Base-by-base conservation (phyloP, 1,140 invertebrate genomes). In the Tetramorium parvispinum region DNA sequence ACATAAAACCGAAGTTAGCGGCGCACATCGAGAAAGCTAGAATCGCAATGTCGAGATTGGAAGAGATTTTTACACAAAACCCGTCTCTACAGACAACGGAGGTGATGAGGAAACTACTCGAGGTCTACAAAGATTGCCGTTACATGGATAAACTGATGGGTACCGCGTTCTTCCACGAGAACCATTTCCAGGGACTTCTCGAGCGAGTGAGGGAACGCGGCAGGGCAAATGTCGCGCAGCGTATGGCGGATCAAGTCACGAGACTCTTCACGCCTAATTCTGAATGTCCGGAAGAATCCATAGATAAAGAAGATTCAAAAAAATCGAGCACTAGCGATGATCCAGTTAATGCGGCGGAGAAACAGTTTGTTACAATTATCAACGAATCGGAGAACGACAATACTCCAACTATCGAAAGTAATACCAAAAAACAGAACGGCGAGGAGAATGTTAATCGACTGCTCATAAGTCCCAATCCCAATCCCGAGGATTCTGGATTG, bases 101-200 rank as follows among this genome's bases (percentile, higher is more conserved):
- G 93, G 96, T 97, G 53, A 97, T 98, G 96, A 96, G 97, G 78
- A 97, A 97, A 94, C 94, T 98, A 21, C 93, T 98, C 24, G 96
- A 97, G 86, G 96, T 98, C 32, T 98, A 98, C 91, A 98, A 98
- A 94, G 98, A 98, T 93, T 98, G 98, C 90, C 97, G 97, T 76
- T 98, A 97, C 89, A 96, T 98, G 93, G 98, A 98, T 93, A 97
- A 97, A 88, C 94, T 98, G 5, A 97, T 98, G 96, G 97, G 97
- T 55, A 98, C 98, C 0, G 97, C 97, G 0, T 98, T 98, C 95
- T 98, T 98, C 92, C 97, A 98, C 88, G 97, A 98, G 90, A 96
- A 97, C 87, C 97, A 97, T 92, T 97, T 98, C 91, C 96, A 96
- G 91, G 96, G 96, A 37, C 92, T 97, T n/a, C 92, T 97, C 40